Conservation (phyloP, 2,797 vertebrate genomes). For the Liasis olivaceus region DNA sequence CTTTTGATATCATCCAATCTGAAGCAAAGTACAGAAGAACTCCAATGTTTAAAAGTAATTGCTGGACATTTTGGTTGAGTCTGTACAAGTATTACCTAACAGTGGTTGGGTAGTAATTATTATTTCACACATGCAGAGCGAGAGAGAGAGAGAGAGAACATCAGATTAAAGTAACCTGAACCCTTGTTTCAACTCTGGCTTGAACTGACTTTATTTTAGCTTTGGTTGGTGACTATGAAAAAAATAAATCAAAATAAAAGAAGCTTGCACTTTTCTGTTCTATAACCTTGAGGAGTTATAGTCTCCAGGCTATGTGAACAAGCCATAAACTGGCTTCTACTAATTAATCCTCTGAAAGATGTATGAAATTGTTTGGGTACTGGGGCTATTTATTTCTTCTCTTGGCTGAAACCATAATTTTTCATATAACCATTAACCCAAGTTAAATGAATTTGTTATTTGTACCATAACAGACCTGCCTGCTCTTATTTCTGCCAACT, state of each 20-base stretch:
- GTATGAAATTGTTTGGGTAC: background rate
- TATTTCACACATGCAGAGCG: background rate
- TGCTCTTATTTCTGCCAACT: constrained; percentile 54
- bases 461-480: constrained; percentile 60
- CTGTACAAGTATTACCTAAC: background rate
- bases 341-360: constrained; percentile 31
- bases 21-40: background rate
- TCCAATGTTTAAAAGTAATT: background rate
- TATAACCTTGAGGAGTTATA: constrained; percentile 1
- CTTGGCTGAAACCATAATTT: constrained; percentile 49
- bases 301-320: constrained; percentile 4
- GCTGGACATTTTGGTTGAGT: background rate
- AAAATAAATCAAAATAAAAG: constrained; percentile 11
- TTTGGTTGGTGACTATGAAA: background rate
- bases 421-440: constrained; percentile 58
- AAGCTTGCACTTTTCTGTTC: background rate
- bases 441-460: constrained; percentile 55
- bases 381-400: constrained; percentile 27
- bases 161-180: background rate
- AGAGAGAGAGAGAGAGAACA: too few species aligned
- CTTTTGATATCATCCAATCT: background rate
- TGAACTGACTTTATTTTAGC: constrained; percentile 2
- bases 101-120: background rate
- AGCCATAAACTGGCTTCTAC: constrained; percentile 30
- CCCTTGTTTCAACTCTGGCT: background rate